Conservation (phyloP, 2,888 invertebrate genomes). For the Lasius fuliginosus region DNA sequence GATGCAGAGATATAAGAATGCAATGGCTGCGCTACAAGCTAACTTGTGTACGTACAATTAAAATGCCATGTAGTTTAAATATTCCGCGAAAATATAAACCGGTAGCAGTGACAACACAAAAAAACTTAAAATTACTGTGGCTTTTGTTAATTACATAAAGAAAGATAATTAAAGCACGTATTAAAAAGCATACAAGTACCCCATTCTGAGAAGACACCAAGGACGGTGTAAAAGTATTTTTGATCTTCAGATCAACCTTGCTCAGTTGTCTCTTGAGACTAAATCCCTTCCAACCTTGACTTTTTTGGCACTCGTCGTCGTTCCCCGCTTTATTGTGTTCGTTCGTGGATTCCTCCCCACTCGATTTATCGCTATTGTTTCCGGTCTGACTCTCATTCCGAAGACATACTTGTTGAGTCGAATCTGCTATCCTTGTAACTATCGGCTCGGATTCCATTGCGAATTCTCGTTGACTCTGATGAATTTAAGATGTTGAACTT, state of each 20-base stretch:
- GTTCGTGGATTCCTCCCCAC: constrained; percentile 71
- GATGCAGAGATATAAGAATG: background rate
- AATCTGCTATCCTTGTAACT: constrained; percentile 75
- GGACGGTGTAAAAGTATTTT: constrained; percentile 88
- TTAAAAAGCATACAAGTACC: constrained; percentile 82
- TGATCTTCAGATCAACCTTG: constrained; percentile 92
- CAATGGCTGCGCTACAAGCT: constrained; percentile 3
- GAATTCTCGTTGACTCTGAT: constrained; percentile 80
- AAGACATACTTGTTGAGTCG: constrained; percentile 71
- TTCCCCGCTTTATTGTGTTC: constrained; percentile 63
- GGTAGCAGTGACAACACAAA: background rate
- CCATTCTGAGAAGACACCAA: constrained; percentile 82
- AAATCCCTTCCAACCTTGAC: constrained; percentile 90
- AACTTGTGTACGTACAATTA: background rate
- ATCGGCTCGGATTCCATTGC: constrained; percentile 76
- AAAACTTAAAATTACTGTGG: constrained; percentile 15
- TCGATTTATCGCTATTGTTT: constrained; percentile 75
- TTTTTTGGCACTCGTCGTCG: constrained; percentile 79
- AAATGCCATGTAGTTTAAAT: background rate
- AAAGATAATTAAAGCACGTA: constrained; percentile 45
- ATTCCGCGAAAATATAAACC: background rate
- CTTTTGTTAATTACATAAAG: background rate
- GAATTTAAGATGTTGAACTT: constrained; percentile 79
- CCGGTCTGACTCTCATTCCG: constrained; percentile 64
- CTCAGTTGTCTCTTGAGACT: constrained; percentile 94